phyloP scores from a whole-genome alignment of 2,113 vertebrate species.

The Vicugna pacos region DNA sequence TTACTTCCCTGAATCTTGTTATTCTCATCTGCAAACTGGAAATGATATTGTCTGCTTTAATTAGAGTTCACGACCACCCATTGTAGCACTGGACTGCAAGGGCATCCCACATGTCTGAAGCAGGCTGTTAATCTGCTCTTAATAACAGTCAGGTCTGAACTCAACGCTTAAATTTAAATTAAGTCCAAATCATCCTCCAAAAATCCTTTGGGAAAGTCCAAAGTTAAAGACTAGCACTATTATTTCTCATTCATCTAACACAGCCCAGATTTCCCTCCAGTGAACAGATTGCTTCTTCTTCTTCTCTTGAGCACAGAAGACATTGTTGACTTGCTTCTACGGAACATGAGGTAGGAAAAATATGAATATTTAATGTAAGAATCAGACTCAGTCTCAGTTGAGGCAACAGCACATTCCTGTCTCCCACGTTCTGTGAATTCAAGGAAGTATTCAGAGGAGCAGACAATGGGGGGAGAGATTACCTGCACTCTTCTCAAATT shows the following conservation, averaged over 20 bases:
- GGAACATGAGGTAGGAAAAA: background rate
- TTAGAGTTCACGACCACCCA: background rate
- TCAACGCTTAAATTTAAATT: background rate
- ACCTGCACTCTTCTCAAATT: background rate
- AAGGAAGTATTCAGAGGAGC: background rate
- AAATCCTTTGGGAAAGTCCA: background rate
- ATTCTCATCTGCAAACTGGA: background rate
- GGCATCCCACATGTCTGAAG: accelerated
- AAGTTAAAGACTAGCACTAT: background rate
- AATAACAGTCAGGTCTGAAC: background rate
- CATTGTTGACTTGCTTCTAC: background rate
- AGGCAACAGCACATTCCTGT: background rate
- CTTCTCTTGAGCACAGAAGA: background rate
- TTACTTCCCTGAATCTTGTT: background rate
- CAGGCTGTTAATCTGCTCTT: too few relatives aligned
- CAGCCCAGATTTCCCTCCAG: background rate
- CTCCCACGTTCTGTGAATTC: background rate
- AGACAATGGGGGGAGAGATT: background rate
- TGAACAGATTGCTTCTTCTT: background rate
- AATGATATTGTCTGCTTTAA: background rate
- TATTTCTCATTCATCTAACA: background rate
- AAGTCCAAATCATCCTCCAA: background rate
- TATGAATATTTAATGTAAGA: background rate
- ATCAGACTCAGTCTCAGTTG: background rate
- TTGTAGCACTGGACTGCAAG: background rate